Evolutionary conservation across 1,140 invertebrate species (phyloP).

Genomic region (Zophobas atratus): DNA sequence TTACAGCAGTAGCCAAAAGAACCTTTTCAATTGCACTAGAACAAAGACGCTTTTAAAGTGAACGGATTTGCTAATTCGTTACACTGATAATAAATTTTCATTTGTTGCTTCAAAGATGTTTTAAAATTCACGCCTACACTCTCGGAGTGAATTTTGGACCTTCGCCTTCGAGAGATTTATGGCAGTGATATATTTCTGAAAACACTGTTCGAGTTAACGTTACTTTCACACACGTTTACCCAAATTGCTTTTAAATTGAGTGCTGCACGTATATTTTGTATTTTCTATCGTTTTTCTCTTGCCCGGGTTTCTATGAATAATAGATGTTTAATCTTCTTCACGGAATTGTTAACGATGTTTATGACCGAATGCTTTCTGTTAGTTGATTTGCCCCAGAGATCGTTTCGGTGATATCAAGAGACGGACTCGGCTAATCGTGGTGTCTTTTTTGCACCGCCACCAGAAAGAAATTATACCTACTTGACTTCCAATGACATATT

Average conservation of each 20-base stretch:
- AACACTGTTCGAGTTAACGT: not conserved
- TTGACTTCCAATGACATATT: conserved; percentile 20
- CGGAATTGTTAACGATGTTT: no score
- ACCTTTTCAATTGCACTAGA: not conserved
- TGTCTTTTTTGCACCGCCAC: conserved; percentile 22
- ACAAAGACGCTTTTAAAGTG: not conserved
- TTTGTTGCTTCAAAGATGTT: not conserved
- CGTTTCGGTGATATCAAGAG: no score
- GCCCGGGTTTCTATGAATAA: no score
- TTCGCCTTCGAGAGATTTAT: not conserved
- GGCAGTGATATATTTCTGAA: not conserved
- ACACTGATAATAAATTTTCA: not conserved
- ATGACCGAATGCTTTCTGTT: no score
- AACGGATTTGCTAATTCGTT: not conserved
- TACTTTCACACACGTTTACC: not conserved
- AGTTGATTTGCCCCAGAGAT: no score
- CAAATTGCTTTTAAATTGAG: conserved; percentile 5
- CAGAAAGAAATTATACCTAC: conserved; percentile 29
- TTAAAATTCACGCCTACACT: not conserved
- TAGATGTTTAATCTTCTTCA: not conserved
- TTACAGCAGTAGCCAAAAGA: not conserved
- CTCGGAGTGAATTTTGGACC: not conserved
- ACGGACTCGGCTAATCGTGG: not conserved
- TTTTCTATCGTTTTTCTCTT: not conserved
- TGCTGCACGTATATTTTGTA: not conserved